Conservation (phyloP, 35 echinoderm and acorn worm species). For the Stichopus chloronotus region DNA sequence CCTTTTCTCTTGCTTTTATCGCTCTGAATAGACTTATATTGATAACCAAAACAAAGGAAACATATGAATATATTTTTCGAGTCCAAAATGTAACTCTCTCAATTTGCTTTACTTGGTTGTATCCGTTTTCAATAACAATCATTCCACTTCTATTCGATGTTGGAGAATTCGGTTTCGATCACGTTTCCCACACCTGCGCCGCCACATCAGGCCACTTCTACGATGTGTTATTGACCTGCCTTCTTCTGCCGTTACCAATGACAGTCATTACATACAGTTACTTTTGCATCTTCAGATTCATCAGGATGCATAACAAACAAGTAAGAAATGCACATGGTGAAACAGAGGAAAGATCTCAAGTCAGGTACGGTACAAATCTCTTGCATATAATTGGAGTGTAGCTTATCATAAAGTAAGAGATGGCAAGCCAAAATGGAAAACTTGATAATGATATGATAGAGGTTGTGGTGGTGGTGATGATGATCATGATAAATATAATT, state of each 20-base stretch:
- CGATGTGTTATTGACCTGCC: conserved; percentile 34
- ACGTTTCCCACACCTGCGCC: conserved; percentile 45
- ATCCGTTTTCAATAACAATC: conserved; percentile 41
- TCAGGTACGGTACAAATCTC: not conserved
- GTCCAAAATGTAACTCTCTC: conserved; percentile 45
- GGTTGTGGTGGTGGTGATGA: too few species aligned
- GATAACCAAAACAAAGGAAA: not conserved
- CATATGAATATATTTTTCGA: conserved; percentile 57
- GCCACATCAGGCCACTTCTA: conserved; percentile 56
- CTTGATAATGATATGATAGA: too few species aligned
- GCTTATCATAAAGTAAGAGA: too few species aligned
- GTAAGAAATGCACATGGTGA: not conserved
- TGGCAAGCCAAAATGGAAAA: too few species aligned
- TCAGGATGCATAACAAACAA: conserved; percentile 57
- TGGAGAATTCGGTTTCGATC: conserved; percentile 75
- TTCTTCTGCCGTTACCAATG: conserved; percentile 70
- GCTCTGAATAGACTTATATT: conserved; percentile 25
- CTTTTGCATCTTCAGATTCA: conserved; percentile 51
- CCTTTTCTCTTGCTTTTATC: conserved; percentile 18
- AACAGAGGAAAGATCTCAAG: not conserved
- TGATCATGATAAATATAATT: too few species aligned
- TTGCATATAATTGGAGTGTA: too few species aligned
- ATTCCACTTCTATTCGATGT: conserved; percentile 26
- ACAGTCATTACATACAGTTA: conserved; percentile 73
- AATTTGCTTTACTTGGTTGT: conserved; percentile 60